Percentiles rank a stretch among this genome's conserved stretches.
Conservation (phyloP, 1,140 invertebrate genomes). For the Piezodorus guildinii region DNA sequence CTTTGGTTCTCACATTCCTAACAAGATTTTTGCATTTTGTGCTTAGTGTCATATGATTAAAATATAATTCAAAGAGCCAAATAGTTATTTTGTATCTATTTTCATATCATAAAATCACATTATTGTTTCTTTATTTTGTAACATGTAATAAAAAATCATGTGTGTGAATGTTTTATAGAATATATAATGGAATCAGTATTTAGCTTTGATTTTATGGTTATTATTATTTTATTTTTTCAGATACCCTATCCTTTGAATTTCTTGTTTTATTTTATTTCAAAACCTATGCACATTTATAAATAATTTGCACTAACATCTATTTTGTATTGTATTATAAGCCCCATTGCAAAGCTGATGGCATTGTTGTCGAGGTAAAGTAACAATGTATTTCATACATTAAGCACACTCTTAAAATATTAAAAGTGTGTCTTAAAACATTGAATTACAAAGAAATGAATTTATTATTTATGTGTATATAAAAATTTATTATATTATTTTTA, state of each 20-base stretch:
- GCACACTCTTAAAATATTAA: not conserved
- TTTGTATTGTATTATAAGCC: conserved; percentile 40
- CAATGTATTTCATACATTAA: conserved; percentile 13
- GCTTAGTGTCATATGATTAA: too few species aligned
- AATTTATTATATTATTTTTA: too few species aligned
- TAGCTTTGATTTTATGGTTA: not conserved
- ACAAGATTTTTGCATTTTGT: too few species aligned
- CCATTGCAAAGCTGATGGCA: conserved; percentile 69
- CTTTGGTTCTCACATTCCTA: too few species aligned
- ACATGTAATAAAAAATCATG: too few species aligned
- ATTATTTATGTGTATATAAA: too few species aligned
- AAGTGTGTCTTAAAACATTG: conserved; percentile 1
- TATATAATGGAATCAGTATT: not conserved
- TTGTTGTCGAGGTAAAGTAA: conserved; percentile 70
- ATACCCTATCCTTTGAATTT: not conserved
- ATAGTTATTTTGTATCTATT: too few species aligned
- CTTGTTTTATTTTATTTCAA: not conserved
- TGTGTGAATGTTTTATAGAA: not conserved
- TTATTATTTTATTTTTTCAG: too few species aligned
- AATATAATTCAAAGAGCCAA: too few species aligned
- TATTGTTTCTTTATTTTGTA: too few species aligned
- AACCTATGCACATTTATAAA: conserved; percentile 1
- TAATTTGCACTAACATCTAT: conserved; percentile 26
- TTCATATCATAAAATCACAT: too few species aligned
- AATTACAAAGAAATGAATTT: too few species aligned